These are phyloP conservation scores for Zygogramma bicolorata DNA, from an alignment of 2,888 invertebrate species.

Conservation along the genomic window DNA sequence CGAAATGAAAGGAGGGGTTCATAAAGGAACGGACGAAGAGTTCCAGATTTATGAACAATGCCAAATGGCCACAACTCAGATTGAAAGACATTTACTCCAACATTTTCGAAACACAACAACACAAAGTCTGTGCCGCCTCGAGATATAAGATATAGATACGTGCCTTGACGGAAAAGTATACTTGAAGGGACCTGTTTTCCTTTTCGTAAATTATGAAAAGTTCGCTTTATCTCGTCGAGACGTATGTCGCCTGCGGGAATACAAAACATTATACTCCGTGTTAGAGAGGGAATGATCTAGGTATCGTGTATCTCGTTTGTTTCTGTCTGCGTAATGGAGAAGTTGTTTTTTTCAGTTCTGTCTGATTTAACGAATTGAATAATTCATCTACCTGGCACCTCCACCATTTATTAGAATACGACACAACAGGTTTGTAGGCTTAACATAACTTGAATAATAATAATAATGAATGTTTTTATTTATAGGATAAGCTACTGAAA, in stretches of 20 bases:
- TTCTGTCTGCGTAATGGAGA: not conserved
- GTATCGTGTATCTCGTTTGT: not conserved
- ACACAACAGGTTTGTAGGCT: too few relatives aligned
- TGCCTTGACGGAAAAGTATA: slow-evolving; percentile 2
- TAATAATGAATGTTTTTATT: too few relatives aligned
- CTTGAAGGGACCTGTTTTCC: slow-evolving; percentile 17
- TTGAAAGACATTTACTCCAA: not conserved
- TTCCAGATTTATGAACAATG: not conserved
- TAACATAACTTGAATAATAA: too few relatives aligned
- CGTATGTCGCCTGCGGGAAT: slow-evolving; percentile 24
- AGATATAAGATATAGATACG: not conserved
- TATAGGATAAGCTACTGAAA: too few relatives aligned
- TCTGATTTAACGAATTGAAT: too few relatives aligned
- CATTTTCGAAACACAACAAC: not conserved
- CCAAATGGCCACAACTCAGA: not conserved
- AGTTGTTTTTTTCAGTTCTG: not conserved
- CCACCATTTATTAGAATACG: too few relatives aligned
- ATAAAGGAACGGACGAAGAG: too few relatives aligned
- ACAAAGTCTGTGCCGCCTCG: not conserved
- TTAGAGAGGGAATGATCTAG: not conserved
- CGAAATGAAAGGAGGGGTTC: too few relatives aligned
- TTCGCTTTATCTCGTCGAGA: slow-evolving; percentile 29
- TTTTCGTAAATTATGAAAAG: slow-evolving; percentile 29
- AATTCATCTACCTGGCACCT: too few relatives aligned
- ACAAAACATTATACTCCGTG: slow-evolving; percentile 10